These are phyloP conservation scores for Neolamprologus kungweensis DNA, from an alignment of 2,113 vertebrate species.

Conservation along the genomic window DNA sequence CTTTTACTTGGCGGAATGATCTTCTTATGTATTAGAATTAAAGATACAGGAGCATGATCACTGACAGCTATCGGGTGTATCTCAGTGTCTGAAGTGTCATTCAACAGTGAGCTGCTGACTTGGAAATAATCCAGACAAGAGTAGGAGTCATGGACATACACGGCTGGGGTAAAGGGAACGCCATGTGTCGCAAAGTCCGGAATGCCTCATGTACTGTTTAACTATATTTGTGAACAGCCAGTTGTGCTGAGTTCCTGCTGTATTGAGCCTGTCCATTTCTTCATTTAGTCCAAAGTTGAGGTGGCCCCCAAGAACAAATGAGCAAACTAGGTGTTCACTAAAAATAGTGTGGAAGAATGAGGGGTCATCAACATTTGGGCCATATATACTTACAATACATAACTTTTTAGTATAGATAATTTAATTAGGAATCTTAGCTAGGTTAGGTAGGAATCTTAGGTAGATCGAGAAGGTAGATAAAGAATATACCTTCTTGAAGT, in stretches of 20 bases:
- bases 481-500: background rate
- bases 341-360: background rate
- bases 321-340: background rate
- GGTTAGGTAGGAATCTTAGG: background rate
- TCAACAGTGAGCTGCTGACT: background rate
- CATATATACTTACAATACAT: background rate
- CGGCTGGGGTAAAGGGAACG: background rate
- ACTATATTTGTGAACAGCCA: background rate
- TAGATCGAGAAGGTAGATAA: background rate
- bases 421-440: background rate
- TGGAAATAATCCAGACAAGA: background rate
- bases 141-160: background rate
- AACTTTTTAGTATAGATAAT: background rate
- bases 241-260: background rate
- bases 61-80: background rate
- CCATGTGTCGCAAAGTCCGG: background rate
- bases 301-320: background rate
- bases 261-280: background rate
- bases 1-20: background rate
- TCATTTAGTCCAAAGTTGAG: background rate
- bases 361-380: background rate
- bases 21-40: background rate
- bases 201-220: background rate
- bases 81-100: background rate
- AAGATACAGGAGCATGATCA: background rate